Evolutionary conservation across 2,113 vertebrate species (phyloP).

Genomic region (Pedetes capensis): DNA sequence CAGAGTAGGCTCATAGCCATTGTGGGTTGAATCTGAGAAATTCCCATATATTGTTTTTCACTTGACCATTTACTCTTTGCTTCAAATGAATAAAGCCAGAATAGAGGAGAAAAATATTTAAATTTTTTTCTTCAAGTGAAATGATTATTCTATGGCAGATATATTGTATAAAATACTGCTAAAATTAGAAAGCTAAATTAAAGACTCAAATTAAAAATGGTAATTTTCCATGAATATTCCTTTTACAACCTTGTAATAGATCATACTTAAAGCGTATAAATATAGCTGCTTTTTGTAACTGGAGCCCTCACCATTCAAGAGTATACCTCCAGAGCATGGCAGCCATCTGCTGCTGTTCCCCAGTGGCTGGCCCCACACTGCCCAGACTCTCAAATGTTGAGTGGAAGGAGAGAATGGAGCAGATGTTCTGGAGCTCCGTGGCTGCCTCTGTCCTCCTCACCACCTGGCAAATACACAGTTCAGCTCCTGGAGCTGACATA

Average conservation of each 20-base stretch:
- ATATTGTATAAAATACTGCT: not conserved
- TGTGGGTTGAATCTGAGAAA: not conserved
- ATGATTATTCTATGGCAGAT: not conserved
- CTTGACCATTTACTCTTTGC: not conserved
- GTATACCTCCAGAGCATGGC: not conserved
- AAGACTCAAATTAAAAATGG: conserved; percentile 4
- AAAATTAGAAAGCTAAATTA: conserved; percentile 31
- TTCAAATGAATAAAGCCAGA: not conserved
- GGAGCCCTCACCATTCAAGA: not conserved
- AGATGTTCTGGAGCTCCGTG: conserved; percentile 57
- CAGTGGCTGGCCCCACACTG: conserved; percentile 16
- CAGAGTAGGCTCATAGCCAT: not conserved
- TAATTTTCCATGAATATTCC: not conserved
- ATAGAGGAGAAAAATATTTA: not conserved
- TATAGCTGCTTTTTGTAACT: not conserved
- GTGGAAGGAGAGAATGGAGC: conserved; percentile 16
- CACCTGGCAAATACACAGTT: conserved; percentile 19
- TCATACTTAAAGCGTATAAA: conserved; percentile 11
- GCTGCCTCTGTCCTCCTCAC: conserved; percentile 37
- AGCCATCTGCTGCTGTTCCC: conserved; percentile 67
- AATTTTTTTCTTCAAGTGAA: not conserved
- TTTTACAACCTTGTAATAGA: not conserved
- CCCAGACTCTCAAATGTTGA: conserved; percentile 12
- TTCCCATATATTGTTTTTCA: not conserved
- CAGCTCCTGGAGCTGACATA: not conserved